Conservation (phyloP, 2,888 invertebrate genomes). For the Acronicta leporina region DNA sequence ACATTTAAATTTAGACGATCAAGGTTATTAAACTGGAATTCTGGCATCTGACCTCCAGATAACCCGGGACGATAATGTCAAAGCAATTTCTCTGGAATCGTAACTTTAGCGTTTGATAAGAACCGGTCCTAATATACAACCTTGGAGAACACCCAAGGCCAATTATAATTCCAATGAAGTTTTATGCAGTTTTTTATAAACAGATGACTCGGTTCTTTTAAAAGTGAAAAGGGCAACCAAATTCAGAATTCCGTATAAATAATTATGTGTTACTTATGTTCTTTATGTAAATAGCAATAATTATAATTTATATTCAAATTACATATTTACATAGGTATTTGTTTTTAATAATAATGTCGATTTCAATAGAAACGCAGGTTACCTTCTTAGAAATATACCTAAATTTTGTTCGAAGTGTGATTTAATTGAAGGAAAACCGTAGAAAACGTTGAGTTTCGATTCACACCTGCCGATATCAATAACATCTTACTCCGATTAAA, state of each 20-base stretch:
- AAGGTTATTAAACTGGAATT: slow-evolving; percentile 53
- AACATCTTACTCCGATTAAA: slow-evolving; percentile 13
- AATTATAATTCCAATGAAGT: slow-evolving; percentile 38
- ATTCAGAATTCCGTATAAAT: slow-evolving; percentile 2
- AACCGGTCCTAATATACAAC: slow-evolving; percentile 54
- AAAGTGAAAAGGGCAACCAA: slow-evolving; percentile 16
- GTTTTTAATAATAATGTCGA: background rate
- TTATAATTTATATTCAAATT: background rate
- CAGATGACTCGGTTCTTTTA: slow-evolving; percentile 37
- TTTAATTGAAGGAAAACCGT: background rate
- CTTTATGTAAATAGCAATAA: slow-evolving; percentile 6
- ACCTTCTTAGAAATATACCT: background rate
- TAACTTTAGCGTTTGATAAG: slow-evolving; percentile 54
- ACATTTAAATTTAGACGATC: slow-evolving; percentile 23
- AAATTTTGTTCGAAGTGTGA: background rate
- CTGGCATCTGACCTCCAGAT: slow-evolving; percentile 60
- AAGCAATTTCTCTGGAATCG: slow-evolving; percentile 59
- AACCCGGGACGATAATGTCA: slow-evolving; percentile 61
- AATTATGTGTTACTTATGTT: slow-evolving; percentile 2
- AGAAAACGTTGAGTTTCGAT: slow-evolving; percentile 5
- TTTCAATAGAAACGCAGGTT: background rate
- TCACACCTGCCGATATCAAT: slow-evolving; percentile 9
- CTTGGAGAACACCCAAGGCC: slow-evolving; percentile 49
- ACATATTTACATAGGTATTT: background rate
- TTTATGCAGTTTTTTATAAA: slow-evolving; percentile 38